Base-by-base conservation (phyloP, 2,797 vertebrate species). In the Triplophysa bombifrons region DNA sequence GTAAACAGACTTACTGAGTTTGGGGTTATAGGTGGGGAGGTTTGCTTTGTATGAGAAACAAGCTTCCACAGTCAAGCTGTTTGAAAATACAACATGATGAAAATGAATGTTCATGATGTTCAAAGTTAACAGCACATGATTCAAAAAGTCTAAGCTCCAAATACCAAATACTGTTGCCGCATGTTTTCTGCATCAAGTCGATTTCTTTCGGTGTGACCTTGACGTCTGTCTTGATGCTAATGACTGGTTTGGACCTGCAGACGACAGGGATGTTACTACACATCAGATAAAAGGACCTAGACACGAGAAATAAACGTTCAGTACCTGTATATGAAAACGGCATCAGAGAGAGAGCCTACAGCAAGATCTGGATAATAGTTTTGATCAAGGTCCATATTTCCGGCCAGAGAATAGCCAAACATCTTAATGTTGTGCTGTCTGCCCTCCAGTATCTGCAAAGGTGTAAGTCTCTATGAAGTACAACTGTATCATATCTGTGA, bases 281-380 rank as follows among this genome's bases (percentile, higher is more conserved):
- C 41, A 19, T 67, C n/a, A 58, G n/a, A 76, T 30, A 17, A 56
- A 27, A 46, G 9, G 7, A 20, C 6, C 9, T 27, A 16, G 34
- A 46, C 9, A 60, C 41, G 17, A 72, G 60, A 50, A 25, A 58
- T 9, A 64, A 25, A 34, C 48, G 64, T 78, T n/a, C 60, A 27
- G 78, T 83, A 97, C 98, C 98, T 97, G 90, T 95, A 99, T 84
- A 99, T 92, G 4, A 96, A 90, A 16, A 94, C 95, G 16, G 94
- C 89, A 88, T 99, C 97, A 19, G 96, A 96, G 84, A 99, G 92
- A 50, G 97, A 98, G 50, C 98, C 98, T 30, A 99, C 93, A 64
- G 96, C 97, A 84, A 99, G 83, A 68, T 99, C 98, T 41, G 97
- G 97, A 83, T 99, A 99, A n/a, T 92, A 93, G 90, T 99, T 99